Percentiles rank a stretch among this genome's conserved stretches.
These are phyloP conservation scores for Laupala kohalensis DNA, from an alignment of 1,140 invertebrate species.

Conservation along the genomic window DNA sequence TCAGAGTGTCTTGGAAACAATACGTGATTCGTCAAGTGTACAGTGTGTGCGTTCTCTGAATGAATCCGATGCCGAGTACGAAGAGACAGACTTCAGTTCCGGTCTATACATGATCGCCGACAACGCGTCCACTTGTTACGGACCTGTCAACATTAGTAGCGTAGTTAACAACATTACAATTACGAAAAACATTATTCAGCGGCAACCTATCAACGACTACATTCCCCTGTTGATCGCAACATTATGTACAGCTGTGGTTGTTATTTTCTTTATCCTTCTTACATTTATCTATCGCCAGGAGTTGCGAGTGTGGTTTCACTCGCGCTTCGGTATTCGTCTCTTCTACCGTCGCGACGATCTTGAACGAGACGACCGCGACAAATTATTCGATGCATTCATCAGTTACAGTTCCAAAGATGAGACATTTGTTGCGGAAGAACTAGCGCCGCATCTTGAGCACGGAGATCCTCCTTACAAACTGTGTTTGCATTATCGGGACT, in stretches of 20 bases:
- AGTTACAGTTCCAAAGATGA: slow-evolving; percentile 85
- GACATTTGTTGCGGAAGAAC: slow-evolving; percentile 70
- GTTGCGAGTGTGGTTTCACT: slow-evolving; percentile 74
- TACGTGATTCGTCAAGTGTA: slow-evolving; percentile 39
- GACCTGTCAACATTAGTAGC: slow-evolving; percentile 9
- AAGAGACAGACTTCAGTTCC: slow-evolving; percentile 34
- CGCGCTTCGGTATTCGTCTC: slow-evolving; percentile 68
- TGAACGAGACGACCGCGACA: slow-evolving; percentile 62
- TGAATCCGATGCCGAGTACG: slow-evolving; percentile 40
- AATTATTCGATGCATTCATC: slow-evolving; percentile 80
- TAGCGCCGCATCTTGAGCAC: slow-evolving; percentile 65
- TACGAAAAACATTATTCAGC: slow-evolving; percentile 10
- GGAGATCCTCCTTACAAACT: slow-evolving; percentile 51
- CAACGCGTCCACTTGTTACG: slow-evolving; percentile 22
- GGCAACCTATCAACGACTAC: slow-evolving; percentile 64
- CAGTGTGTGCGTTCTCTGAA: slow-evolving; percentile 42
- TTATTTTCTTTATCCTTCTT: slow-evolving; percentile 11
- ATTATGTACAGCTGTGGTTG: slow-evolving; percentile 49
- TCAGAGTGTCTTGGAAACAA: slow-evolving; percentile 40
- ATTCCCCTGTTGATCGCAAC: slow-evolving; percentile 61
- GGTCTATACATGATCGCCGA: slow-evolving; percentile 37
- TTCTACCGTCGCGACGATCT: slow-evolving; percentile 68
- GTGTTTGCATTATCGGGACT: slow-evolving; percentile 74
- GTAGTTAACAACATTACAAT: slow-evolving; percentile 23
- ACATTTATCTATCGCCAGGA: slow-evolving; percentile 66